These are phyloP conservation scores for Noctilio leporinus DNA, from an alignment of 2,113 vertebrate species.

Conservation along the genomic window DNA sequence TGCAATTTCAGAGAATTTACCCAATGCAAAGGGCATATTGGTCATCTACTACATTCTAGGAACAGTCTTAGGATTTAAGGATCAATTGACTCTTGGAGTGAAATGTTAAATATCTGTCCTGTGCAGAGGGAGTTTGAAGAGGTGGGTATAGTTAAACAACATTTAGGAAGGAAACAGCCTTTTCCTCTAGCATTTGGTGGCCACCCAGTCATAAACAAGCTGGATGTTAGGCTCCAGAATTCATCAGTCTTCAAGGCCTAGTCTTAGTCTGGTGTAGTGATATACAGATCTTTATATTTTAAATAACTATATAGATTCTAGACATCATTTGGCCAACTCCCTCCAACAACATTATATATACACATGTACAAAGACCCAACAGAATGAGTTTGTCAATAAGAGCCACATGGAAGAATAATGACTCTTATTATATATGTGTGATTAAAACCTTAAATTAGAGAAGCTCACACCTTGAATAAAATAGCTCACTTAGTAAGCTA, in stretches of 20 bases:
- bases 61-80: not conserved
- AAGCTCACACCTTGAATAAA: not conserved
- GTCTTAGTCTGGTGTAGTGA: not conserved
- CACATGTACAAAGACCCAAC: not conserved
- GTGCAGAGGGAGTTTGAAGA: not conserved
- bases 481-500: not conserved
- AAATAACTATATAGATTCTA: not conserved
- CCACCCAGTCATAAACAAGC: accelerated
- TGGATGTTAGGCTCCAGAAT: not conserved
- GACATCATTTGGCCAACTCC: not conserved
- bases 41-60: too few relatives aligned
- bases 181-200: not conserved
- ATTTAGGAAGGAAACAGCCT: accelerated
- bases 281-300: not conserved
- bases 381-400: not conserved
- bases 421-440: not conserved
- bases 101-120: not conserved
- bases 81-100: not conserved
- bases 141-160: not conserved
- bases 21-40: too few relatives aligned
- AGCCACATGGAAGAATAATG: not conserved
- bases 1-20: not conserved
- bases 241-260: not conserved
- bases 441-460: not conserved
- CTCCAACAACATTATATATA: not conserved